A percentile compares a stretch with the other conserved stretches of the same genome.
These are phyloP conservation scores for Galleria mellonella DNA, from an alignment of 1,140 invertebrate species.

Conservation along the genomic window DNA sequence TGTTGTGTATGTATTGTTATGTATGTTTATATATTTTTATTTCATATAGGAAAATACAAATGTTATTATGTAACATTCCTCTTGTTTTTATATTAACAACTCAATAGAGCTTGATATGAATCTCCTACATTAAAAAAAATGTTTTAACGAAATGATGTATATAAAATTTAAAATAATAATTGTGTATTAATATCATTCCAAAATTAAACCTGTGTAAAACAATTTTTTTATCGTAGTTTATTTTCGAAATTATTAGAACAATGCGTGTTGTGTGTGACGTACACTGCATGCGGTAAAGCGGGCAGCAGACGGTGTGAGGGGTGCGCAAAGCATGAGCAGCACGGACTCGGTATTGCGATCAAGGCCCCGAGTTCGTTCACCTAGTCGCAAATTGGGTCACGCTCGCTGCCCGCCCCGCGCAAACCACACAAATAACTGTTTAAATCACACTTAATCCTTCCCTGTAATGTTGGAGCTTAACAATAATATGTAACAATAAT, in stretches of 20 bases:
- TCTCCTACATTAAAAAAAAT: too few relatives aligned
- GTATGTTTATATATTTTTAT: too few relatives aligned
- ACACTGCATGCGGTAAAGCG: conserved; percentile 9
- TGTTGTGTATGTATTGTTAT: too few relatives aligned
- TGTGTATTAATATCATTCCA: too few relatives aligned
- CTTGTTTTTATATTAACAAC: too few relatives aligned
- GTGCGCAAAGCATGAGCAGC: conserved; percentile 8
- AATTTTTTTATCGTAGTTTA: neutral
- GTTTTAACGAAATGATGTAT: too few relatives aligned
- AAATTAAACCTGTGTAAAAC: too few relatives aligned
- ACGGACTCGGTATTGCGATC: conserved; percentile 31
- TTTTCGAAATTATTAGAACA: conserved; percentile 36
- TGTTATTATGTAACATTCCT: too few relatives aligned
- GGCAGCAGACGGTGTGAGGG: conserved; percentile 12
- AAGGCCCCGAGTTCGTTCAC: conserved; percentile 67
- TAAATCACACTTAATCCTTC: conserved; percentile 57
- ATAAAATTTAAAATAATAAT: too few relatives aligned
- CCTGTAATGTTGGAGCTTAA: conserved; percentile 21
- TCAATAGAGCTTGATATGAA: too few relatives aligned
- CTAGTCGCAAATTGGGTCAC: conserved; percentile 58
- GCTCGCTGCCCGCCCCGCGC: conserved; percentile 36
- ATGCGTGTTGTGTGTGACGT: conserved; percentile 42
- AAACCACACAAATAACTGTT: conserved; percentile 57
- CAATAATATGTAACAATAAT: too few relatives aligned
- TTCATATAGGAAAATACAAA: too few relatives aligned